Conservation (phyloP, 2,888 invertebrate species). For the Dryococelus australis region DNA sequence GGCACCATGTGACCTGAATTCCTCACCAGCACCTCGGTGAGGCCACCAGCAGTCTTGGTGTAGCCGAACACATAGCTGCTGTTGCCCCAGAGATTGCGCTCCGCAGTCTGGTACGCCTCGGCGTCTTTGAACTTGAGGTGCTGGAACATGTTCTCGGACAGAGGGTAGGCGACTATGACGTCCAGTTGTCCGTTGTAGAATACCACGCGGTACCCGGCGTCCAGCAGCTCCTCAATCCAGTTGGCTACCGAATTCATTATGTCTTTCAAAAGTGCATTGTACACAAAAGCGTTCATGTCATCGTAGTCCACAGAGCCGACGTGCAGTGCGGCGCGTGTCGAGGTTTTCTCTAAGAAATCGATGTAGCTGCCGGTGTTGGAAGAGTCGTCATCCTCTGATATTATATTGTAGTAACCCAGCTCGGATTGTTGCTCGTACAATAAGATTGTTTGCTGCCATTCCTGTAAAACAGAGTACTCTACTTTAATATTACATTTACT, state of each 20-base stretch:
- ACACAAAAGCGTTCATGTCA: constrained; percentile 62
- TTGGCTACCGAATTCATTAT: constrained; percentile 67
- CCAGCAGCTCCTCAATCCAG: constrained; percentile 64
- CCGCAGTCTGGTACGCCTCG: constrained; percentile 53
- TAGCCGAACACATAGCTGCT: constrained; percentile 51
- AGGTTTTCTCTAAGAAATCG: constrained; percentile 58
- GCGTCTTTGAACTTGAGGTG: constrained; percentile 55
- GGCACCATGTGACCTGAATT: constrained; percentile 58
- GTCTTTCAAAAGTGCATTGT: constrained; percentile 62
- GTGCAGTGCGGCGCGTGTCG: constrained; percentile 62
- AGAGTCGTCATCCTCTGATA: not conserved
- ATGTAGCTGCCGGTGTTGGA: constrained; percentile 20
- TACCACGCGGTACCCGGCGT: constrained; percentile 57
- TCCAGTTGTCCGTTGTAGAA: constrained; percentile 61
- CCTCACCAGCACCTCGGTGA: constrained; percentile 52
- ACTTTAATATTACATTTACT: too few species aligned
- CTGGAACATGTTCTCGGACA: constrained; percentile 57
- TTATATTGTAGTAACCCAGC: not conserved
- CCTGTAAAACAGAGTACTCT: not conserved
- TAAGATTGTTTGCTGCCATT: not conserved
- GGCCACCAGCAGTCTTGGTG: constrained; percentile 49
- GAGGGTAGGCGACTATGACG: constrained; percentile 58
- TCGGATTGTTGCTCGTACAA: not conserved
- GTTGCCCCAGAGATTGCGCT: constrained; percentile 53
- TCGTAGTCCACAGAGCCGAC: constrained; percentile 62